These are phyloP conservation scores for Bos javanicus DNA, from an alignment of 2,113 vertebrate species.

Conservation along the genomic window DNA sequence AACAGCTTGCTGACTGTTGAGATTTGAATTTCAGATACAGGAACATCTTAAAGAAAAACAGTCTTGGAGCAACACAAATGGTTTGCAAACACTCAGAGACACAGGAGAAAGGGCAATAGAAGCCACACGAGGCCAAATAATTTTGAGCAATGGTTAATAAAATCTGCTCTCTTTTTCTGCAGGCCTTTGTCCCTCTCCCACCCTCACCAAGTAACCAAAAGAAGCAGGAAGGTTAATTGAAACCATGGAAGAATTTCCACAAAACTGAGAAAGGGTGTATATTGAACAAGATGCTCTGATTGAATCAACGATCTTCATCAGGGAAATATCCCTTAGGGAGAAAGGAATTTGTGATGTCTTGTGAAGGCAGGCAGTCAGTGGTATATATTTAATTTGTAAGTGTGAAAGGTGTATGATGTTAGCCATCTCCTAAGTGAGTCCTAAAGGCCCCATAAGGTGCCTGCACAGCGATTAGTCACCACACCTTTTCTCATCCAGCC, in stretches of 20 bases:
- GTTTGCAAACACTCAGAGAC: constrained; percentile 60
- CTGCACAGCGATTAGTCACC: background rate
- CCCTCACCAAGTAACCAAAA: constrained; percentile 13
- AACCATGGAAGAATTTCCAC: background rate
- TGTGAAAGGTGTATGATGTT: background rate
- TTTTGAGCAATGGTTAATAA: constrained; percentile 64
- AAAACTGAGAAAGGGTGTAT: constrained; percentile 10
- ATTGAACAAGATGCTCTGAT: background rate
- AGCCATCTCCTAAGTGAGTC: background rate
- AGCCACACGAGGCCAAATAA: constrained; percentile 54
- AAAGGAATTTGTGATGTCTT: background rate
- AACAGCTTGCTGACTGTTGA: constrained; percentile 57
- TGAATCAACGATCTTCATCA: background rate
- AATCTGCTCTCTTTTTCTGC: constrained; percentile 14
- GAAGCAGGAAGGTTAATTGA: constrained; percentile 50
- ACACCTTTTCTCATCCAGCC: background rate
- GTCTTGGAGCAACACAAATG: constrained; percentile 60
- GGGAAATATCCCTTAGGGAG: background rate
- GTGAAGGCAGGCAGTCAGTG: background rate
- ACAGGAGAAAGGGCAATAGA: constrained; percentile 58
- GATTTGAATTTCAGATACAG: constrained; percentile 72
- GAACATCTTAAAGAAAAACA: constrained; percentile 61
- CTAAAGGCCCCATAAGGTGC: background rate
- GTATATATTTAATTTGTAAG: background rate
- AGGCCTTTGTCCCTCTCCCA: background rate